phyloP scores from a whole-genome alignment of 1,140 invertebrate genomes.

The Dysdera silvatica region DNA sequence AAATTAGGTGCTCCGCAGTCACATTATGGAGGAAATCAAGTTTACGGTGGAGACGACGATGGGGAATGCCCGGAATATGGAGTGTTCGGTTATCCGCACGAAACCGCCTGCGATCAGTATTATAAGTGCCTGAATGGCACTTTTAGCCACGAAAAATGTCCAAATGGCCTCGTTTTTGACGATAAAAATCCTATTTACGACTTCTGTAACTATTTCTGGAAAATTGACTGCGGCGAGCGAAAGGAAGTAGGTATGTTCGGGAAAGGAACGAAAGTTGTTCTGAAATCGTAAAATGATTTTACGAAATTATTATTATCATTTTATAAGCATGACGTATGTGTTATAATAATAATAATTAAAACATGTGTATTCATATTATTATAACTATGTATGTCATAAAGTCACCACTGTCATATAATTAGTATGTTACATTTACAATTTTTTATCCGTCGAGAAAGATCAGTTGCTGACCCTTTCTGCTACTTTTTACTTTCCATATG shows the following conservation, averaged over 20 bases:
- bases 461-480: too few relatives aligned
- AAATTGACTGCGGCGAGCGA: constrained; percentile 74
- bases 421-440: neutral
- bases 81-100: constrained; percentile 39
- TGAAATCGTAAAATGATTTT: neutral
- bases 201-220: constrained; percentile 91
- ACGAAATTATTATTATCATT: neutral
- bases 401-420: neutral
- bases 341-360: neutral
- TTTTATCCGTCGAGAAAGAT: too few relatives aligned
- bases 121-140: constrained; percentile 86
- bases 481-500: too few relatives aligned
- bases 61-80: constrained; percentile 36
- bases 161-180: constrained; percentile 83
- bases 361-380: neutral
- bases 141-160: constrained; percentile 76
- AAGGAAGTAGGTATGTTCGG: constrained; percentile 37
- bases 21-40: too few relatives aligned
- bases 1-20: constrained; percentile 11
- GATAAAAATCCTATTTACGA: constrained; percentile 78
- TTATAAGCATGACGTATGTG: neutral
- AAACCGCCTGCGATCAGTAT: constrained; percentile 63
- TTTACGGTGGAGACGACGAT: neutral
- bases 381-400: neutral
- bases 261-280: neutral